Evolutionary conservation across 2,888 invertebrate genomes (phyloP).

Genomic region (Bellardia pandia): DNA sequence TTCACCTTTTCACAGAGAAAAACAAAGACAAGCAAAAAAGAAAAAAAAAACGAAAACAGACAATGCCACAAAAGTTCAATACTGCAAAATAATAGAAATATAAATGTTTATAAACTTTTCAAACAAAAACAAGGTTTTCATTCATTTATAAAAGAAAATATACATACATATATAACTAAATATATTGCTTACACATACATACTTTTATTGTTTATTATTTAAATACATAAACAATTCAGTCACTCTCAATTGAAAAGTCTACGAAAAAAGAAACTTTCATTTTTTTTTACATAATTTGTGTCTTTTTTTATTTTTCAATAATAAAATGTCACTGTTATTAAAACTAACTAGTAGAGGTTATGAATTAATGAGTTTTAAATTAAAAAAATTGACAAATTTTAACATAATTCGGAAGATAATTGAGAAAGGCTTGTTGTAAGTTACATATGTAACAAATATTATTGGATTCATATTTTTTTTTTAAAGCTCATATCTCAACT

Average conservation of each 20-base stretch:
- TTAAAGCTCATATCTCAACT: too few species aligned
- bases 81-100: neutral
- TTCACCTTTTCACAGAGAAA: too few species aligned
- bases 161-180: neutral
- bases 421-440: too few species aligned
- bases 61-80: conserved; percentile 26
- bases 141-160: neutral
- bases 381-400: neutral
- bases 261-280: conserved; percentile 38
- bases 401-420: too few species aligned
- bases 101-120: conserved; percentile 3
- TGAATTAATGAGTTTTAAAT: neutral
- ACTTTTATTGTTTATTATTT: neutral
- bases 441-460: too few species aligned
- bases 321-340: neutral
- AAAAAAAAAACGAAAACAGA: neutral
- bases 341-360: neutral
- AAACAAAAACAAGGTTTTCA: neutral
- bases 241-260: neutral
- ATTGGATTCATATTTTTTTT: too few species aligned
- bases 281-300: neutral
- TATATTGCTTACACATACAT: too few species aligned
- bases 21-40: too few species aligned
- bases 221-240: conserved; percentile 9
- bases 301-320: neutral